Evolutionary conservation across 1,140 invertebrate genomes (phyloP).

Genomic region (Adoxophyes honmai): DNA sequence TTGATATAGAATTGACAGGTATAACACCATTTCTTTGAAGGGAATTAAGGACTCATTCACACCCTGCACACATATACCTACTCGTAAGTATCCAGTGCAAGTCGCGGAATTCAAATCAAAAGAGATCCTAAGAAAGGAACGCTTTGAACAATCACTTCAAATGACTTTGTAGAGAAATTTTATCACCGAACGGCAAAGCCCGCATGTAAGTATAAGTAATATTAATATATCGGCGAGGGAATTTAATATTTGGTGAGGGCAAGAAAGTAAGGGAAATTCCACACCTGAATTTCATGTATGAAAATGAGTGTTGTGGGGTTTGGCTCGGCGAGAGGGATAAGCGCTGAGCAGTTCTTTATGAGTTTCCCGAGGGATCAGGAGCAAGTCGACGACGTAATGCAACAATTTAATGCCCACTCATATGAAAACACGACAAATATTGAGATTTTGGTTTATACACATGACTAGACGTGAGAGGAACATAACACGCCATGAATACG

Average conservation of each 20-base stretch:
- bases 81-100: not conserved
- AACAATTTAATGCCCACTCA: slow-evolving; percentile 15
- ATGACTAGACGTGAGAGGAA: not conserved
- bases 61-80: no score
- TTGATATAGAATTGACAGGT: no score
- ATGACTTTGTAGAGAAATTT: slow-evolving; percentile 43
- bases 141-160: slow-evolving; percentile 46
- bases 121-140: slow-evolving; percentile 17
- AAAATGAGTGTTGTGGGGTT: slow-evolving; percentile 34
- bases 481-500: not conserved
- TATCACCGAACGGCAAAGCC: slow-evolving; percentile 30
- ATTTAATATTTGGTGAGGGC: slow-evolving; percentile 60
- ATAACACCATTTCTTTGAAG: no score
- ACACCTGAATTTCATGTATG: slow-evolving; percentile 45
- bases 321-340: slow-evolving; percentile 22
- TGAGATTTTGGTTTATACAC: slow-evolving; percentile 1
- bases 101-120: slow-evolving; percentile 15
- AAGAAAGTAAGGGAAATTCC: slow-evolving; percentile 47
- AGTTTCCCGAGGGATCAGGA: slow-evolving; percentile 21
- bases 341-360: slow-evolving; percentile 32
- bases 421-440: slow-evolving; percentile 14
- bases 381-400: slow-evolving; percentile 13
- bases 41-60: no score
- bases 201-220: slow-evolving; percentile 33
- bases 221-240: slow-evolving; percentile 50